These are phyloP conservation scores for Xenus cinereus DNA, from an alignment of 2,113 vertebrate species.

Conservation along the genomic window DNA sequence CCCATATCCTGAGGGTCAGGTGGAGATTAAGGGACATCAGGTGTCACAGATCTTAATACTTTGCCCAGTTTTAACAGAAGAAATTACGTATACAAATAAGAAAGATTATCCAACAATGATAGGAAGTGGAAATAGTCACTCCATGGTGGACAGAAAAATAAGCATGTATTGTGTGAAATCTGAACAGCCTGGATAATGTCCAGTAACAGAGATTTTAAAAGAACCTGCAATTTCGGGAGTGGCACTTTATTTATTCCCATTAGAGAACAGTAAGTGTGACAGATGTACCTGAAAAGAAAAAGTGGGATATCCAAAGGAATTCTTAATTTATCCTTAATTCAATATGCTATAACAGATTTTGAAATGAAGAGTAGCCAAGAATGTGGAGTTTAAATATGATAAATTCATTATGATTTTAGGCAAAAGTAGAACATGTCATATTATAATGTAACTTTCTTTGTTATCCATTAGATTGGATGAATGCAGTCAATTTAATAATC, in stretches of 20 bases:
- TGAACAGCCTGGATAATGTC: neutral
- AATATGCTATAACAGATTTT: neutral
- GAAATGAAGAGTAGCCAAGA: neutral
- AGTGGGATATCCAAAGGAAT: neutral
- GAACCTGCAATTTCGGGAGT: neutral
- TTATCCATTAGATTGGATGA: neutral
- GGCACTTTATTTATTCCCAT: neutral
- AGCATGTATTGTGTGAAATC: neutral
- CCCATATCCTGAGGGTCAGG: neutral
- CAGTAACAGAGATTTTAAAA: neutral
- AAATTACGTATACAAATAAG: neutral
- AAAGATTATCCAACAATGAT: neutral
- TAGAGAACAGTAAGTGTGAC: neutral
- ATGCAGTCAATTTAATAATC: neutral
- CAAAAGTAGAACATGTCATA: neutral
- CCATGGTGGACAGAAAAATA: neutral
- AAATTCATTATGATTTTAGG: neutral
- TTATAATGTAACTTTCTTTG: neutral
- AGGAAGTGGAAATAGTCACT: neutral
- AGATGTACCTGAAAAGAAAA: neutral
- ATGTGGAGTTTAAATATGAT: neutral
- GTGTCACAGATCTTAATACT: neutral
- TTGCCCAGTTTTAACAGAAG: neutral
- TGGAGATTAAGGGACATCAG: neutral
- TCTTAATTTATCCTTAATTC: neutral